Percentiles rank a stretch among this genome's conserved stretches.
phyloP scores from a whole-genome alignment of 2,113 vertebrate genomes.

The Lepus americanus region DNA sequence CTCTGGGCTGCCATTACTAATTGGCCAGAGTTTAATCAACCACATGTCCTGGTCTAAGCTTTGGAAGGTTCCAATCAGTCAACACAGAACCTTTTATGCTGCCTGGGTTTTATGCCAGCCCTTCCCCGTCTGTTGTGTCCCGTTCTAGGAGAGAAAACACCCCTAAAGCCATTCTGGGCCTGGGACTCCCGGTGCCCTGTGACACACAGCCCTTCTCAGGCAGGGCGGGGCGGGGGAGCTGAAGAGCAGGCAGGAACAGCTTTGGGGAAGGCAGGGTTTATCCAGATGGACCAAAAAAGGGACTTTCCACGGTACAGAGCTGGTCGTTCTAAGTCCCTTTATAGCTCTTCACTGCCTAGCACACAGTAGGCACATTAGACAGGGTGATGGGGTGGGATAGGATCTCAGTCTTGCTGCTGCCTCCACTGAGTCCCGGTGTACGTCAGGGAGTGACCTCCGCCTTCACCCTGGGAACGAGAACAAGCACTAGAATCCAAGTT shows the following conservation, averaged over 20 bases:
- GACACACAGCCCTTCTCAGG: neutral
- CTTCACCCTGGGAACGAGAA: neutral
- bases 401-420: neutral
- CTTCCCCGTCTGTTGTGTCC: neutral
- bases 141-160: neutral
- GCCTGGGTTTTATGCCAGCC: neutral
- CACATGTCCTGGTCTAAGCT: neutral
- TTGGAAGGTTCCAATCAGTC: neutral
- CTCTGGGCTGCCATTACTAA: constrained; percentile 28
- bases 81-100: neutral
- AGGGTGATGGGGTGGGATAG: neutral
- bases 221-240: too few relatives aligned
- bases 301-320: constrained; percentile 35
- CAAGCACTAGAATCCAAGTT: neutral
- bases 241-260: neutral
- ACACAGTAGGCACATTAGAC: constrained; percentile 23
- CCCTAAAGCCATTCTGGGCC: neutral
- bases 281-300: constrained; percentile 10
- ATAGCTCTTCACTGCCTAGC: constrained; percentile 54
- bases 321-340: constrained; percentile 33
- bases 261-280: neutral
- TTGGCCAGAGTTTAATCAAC: neutral
- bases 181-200: neutral
- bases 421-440: neutral
- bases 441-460: neutral